Evolutionary conservation across 2,888 invertebrate species (phyloP), one percentile per base, ranked within the genome.

Genomic region (Apeira syringaria): DNA sequence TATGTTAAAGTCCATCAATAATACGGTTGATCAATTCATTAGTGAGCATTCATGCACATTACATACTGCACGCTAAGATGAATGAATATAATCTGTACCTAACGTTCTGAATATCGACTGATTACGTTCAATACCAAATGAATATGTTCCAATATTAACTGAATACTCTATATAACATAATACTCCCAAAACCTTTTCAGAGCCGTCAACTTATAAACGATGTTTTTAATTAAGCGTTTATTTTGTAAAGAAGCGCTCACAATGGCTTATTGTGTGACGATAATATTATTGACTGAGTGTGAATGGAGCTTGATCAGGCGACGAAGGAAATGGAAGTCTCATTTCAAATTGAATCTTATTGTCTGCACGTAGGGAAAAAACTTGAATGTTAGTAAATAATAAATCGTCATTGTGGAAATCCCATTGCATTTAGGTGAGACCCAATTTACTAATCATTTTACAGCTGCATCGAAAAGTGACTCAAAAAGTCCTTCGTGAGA

Each of bases 181-280:
- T n/a, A n/a, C n/a, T 7, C 6, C 18, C 29, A 11, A 31, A 28
- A 13, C 20, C 26, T 11, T 13, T 13, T 50, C 34, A 54, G 50
- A 61, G 58, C 57, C 5, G 7, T 7, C 7, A 20, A 5, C 7
- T 20, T 7, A 20, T 6, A 20, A 20, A 20, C 56, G 64, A 64
- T 64, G 64, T 65, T 73, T 72, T 75, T 71, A 74, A 76, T 74
- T 73, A 73, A 2, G 13, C 65, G 66, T 66, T 72, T 68, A 74
- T 68, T 73, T 71, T 65, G 64, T 61, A 68, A 61, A 67, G 66
- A 63, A 64, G 64, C 56, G 58, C 59, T 46, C 68, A 77, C 74
- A 76, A 74, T 74, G 59, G 72, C 55, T 64, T 61, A 73, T 74
- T 76, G 70, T 75, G 35, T 17, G 42, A 30, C 37, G 32, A 29